A percentile compares a stretch with the other conserved stretches of the same genome.
Evolutionary conservation across 2,113 vertebrate genomes (phyloP).

Genomic region (Xenotilapia longispinis): DNA sequence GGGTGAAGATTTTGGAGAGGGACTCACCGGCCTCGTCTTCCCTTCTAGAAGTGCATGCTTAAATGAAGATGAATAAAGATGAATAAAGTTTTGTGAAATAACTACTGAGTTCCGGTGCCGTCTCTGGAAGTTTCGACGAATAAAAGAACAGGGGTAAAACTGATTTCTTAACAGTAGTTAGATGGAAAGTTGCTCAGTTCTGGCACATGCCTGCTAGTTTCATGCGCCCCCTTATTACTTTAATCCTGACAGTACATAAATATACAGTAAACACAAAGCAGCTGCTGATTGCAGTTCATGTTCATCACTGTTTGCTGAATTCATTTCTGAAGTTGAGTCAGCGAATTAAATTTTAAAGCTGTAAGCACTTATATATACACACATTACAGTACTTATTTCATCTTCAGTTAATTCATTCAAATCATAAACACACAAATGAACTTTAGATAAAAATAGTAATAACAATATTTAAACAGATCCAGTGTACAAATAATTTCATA

Average conservation of each 20-base stretch:
- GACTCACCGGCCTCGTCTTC: no score
- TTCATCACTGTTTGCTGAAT: neutral
- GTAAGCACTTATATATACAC: neutral
- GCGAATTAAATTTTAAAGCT: neutral
- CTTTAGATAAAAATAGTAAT: neutral
- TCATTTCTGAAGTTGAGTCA: neutral
- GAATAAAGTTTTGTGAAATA: no score
- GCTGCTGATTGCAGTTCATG: neutral
- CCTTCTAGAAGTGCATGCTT: no score
- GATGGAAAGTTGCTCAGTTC: neutral
- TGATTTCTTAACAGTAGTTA: no score
- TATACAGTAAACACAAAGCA: neutral
- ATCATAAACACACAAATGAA: neutral
- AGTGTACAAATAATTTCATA: neutral
- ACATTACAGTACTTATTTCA: neutral
- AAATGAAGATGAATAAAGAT: no score
- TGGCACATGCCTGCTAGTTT: neutral
- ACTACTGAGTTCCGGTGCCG: no score
- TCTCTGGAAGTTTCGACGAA: no score
- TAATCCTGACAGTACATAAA: neutral
- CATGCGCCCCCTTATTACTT: neutral
- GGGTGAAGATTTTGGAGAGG: no score
- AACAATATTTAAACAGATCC: neutral
- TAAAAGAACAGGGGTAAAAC: no score
- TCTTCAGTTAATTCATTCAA: neutral